Percentiles rank a stretch among this genome's conserved stretches.
Conservation (phyloP, 2,797 vertebrate genomes). For the Clarias pachynema region DNA sequence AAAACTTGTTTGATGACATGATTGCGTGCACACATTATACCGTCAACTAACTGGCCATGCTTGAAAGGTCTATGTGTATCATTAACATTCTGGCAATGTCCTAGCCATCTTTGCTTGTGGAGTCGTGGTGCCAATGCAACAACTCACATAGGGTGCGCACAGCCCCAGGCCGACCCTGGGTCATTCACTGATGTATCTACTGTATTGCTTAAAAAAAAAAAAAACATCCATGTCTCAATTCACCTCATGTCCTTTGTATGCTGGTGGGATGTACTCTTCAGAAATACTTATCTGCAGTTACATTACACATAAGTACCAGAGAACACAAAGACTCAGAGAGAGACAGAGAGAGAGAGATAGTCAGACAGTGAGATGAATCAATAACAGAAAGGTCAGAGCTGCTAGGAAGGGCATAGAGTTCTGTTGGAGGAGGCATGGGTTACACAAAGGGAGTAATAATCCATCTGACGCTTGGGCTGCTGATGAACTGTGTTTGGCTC, state of each 20-base stretch:
- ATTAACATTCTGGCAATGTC: no score
- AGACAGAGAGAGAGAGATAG: neutral
- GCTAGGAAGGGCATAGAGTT: neutral
- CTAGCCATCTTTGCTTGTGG: no score
- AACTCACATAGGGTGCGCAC: no score
- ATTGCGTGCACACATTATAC: no score
- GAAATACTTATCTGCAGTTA: neutral
- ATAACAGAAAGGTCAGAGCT: conserved; percentile 26
- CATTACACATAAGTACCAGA: neutral
- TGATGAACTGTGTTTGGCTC: conserved; percentile 9
- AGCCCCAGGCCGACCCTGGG: neutral
- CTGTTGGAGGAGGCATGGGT: neutral
- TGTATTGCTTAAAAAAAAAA: neutral
- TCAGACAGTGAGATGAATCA: neutral
- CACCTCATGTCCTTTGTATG: neutral
- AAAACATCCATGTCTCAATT: neutral
- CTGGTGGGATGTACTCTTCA: neutral
- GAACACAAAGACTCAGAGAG: neutral
- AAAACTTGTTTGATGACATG: no score
- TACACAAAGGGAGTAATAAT: conserved; percentile 19
- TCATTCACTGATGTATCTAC: neutral
- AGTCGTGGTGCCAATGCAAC: no score
- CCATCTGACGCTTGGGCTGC: neutral
- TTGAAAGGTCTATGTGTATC: no score
- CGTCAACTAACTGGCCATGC: no score